phyloP scores from a whole-genome alignment of 2,888 invertebrate genomes.

The Prionchulus punctatus region DNA sequence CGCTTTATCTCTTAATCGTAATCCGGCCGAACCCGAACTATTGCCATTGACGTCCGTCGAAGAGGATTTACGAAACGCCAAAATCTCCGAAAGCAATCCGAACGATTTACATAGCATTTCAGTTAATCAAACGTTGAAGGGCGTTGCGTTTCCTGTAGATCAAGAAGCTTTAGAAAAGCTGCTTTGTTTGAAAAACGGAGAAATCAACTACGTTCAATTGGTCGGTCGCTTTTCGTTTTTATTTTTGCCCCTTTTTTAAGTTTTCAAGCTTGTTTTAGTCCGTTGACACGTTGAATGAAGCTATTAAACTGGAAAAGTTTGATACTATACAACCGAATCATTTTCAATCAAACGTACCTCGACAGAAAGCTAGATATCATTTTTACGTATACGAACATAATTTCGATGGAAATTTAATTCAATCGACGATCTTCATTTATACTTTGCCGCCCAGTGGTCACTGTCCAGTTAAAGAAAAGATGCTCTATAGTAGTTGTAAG shows the following conservation, averaged over 20 bases:
- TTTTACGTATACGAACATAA: constrained; percentile 67
- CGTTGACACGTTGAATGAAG: constrained; percentile 63
- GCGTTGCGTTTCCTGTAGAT: constrained; percentile 71
- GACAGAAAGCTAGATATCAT: constrained; percentile 73
- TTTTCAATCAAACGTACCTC: constrained; percentile 61
- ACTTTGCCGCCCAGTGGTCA: constrained; percentile 94
- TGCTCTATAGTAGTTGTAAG: constrained; percentile 97
- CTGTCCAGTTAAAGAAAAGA: constrained; percentile 85
- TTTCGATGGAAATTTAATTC: constrained; percentile 69
- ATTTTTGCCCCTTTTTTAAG: background rate
- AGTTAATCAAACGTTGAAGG: constrained; percentile 47
- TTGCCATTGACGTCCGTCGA: constrained; percentile 61
- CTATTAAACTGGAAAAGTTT: constrained; percentile 61
- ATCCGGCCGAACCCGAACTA: constrained; percentile 58
- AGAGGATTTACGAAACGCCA: constrained; percentile 35
- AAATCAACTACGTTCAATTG: constrained; percentile 72
- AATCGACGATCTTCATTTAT: constrained; percentile 86
- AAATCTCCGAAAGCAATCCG: constrained; percentile 26
- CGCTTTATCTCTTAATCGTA: constrained; percentile 63
- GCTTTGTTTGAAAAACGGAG: constrained; percentile 51
- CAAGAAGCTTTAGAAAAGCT: constrained; percentile 60
- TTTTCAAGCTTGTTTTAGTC: constrained; percentile 23
- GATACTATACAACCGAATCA: constrained; percentile 50
- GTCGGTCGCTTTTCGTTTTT: constrained; percentile 40
- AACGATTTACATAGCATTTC: background rate